Conservation (phyloP, 92 coral and sea anemone species). For the Bergia puertoricense region DNA sequence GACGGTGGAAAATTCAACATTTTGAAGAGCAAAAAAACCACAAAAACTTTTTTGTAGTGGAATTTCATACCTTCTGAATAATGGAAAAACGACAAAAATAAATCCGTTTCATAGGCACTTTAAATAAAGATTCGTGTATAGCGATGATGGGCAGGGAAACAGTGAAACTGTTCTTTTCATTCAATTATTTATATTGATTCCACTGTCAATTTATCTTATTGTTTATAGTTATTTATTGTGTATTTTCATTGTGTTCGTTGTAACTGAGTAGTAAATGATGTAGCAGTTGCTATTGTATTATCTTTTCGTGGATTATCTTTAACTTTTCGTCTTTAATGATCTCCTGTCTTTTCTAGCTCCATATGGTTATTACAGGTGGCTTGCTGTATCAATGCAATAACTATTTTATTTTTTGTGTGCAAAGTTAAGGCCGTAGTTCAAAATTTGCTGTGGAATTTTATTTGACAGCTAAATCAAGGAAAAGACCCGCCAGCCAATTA, state of each 20-base stretch:
- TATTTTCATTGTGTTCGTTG: background rate
- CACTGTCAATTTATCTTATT: background rate
- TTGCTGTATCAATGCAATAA: no score
- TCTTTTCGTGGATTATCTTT: background rate
- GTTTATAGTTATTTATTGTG: background rate
- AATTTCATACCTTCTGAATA: no score
- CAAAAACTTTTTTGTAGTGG: no score
- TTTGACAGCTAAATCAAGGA: conserved; percentile 69
- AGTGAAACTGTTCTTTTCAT: background rate
- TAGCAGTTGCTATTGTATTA: background rate
- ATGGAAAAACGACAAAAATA: no score
- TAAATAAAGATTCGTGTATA: background rate
- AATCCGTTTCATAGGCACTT: background rate
- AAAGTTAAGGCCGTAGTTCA: no score
- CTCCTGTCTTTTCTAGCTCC: no score
- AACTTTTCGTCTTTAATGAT: no score
- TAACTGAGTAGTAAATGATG: background rate
- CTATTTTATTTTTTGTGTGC: no score
- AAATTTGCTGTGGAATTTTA: background rate
- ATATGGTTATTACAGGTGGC: no score
- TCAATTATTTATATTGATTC: background rate
- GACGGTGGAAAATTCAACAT: no score
- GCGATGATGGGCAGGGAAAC: background rate
- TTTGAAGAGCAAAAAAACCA: no score
- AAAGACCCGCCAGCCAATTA: conserved; percentile 81